Conservation (phyloP, 2,113 vertebrate genomes). For the Mus spicilegus region DNA sequence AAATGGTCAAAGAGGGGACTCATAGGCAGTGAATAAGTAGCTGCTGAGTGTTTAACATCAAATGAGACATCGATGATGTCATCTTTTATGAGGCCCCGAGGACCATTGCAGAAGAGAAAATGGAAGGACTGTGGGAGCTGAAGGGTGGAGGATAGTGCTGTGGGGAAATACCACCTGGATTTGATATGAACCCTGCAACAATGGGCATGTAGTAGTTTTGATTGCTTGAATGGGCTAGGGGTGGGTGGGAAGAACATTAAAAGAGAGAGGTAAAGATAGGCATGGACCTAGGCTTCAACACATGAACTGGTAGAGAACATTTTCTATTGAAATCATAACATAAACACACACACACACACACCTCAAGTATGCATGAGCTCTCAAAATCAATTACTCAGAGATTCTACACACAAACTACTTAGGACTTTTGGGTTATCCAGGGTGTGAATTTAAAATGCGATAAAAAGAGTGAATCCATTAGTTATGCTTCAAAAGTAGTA, state of each 20-base stretch:
- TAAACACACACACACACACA: neutral
- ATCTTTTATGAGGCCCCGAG: neutral
- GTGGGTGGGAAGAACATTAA: neutral
- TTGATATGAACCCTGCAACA: neutral
- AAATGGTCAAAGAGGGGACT: neutral
- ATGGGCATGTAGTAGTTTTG: neutral
- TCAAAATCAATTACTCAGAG: neutral
- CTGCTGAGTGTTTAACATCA: neutral
- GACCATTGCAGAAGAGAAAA: neutral
- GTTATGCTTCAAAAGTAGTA: neutral
- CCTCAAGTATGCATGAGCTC: neutral
- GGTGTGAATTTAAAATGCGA: conserved; percentile 43
- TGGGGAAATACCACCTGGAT: neutral
- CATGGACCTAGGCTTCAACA: neutral
- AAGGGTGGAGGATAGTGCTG: neutral
- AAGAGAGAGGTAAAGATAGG: neutral
- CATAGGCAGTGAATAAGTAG: neutral
- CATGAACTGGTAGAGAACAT: neutral
- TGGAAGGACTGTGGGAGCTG: neutral
- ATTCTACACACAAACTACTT: neutral
- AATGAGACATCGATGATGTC: neutral
- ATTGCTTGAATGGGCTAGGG: neutral
- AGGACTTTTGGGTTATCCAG: neutral
- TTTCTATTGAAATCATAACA: neutral
- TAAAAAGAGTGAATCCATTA: neutral